Percentiles rank a stretch among this genome's conserved stretches.
Evolutionary conservation across 2,113 vertebrate genomes (phyloP).

Genomic region (Mormyrus iriodes): DNA sequence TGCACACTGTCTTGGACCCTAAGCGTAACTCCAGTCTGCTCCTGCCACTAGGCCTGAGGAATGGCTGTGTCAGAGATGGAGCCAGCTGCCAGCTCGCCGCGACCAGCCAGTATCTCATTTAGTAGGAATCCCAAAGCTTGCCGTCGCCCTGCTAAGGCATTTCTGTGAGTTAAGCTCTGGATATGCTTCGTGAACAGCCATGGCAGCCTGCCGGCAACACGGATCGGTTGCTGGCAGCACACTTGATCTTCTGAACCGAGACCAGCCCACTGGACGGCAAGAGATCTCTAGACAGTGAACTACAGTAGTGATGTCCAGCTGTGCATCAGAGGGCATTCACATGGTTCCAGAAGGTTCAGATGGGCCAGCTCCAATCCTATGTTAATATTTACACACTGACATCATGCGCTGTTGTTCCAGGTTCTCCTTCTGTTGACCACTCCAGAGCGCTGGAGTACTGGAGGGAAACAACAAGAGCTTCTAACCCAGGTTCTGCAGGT

Average conservation of each 20-base stretch:
- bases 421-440: not conserved
- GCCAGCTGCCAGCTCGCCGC: not conserved
- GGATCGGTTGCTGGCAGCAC: not conserved
- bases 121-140: not conserved
- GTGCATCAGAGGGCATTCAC: not conserved
- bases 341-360: not conserved
- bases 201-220: not conserved
- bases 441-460: not conserved
- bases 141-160: not conserved
- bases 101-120: not conserved
- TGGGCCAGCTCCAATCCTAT: not conserved
- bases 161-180: not conserved
- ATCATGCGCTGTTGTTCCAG: not conserved
- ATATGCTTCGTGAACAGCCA: not conserved
- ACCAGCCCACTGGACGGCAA: not conserved
- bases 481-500: not conserved
- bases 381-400: conserved; percentile 13
- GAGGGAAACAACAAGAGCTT: not conserved
- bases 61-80: not conserved
- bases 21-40: not conserved
- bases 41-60: not conserved
- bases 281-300: not conserved
- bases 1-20: not conserved
- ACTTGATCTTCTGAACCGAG: not conserved
- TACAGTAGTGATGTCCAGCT: not conserved